These are phyloP conservation scores for Sipha maydis DNA, from an alignment of 2,888 invertebrate species.

Conservation along the genomic window DNA sequence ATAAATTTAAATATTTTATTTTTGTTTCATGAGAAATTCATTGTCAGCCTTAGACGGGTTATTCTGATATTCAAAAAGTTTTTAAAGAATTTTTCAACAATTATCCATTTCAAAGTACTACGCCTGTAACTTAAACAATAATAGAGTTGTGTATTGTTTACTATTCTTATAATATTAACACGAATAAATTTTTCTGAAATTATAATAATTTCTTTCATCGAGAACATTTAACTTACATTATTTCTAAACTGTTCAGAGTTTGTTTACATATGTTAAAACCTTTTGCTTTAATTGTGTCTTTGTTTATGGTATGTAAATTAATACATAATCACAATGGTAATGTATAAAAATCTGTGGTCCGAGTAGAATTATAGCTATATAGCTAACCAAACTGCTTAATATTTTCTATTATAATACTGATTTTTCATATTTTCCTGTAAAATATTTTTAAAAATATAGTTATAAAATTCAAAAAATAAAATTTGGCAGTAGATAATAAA, in stretches of 20 bases:
- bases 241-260: background rate
- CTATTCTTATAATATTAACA: background rate
- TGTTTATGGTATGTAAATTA: background rate
- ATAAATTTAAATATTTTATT: background rate
- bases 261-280: background rate
- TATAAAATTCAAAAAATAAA: no score
- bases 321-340: no score
- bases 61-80: background rate
- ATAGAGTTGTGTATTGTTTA: background rate
- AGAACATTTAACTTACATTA: background rate
- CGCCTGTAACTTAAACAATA: background rate
- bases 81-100: background rate
- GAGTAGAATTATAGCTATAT: no score
- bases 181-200: background rate
- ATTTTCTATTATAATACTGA: no score
- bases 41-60: background rate
- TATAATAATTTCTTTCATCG: background rate
- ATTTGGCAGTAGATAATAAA: no score
- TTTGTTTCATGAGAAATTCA: background rate
- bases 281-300: background rate
- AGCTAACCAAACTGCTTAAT: no score
- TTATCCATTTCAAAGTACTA: background rate
- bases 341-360: no score
- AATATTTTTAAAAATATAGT: no score
- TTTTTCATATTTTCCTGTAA: no score